phyloP scores from a whole-genome alignment of 2,113 vertebrate species.

The Psilopogon haemacephalus region DNA sequence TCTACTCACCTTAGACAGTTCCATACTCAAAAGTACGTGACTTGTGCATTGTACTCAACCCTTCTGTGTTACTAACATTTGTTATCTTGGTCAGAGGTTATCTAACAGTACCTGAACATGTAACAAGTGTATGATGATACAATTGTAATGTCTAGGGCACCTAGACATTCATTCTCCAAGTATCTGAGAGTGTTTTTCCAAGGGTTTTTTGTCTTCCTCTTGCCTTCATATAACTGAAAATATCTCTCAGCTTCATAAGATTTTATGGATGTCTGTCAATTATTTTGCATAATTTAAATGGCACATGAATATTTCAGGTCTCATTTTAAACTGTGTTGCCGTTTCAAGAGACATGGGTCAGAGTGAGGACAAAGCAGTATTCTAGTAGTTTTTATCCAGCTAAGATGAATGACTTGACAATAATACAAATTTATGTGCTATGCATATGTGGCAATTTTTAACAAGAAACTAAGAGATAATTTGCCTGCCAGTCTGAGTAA shows the following conservation, averaged over 20 bases:
- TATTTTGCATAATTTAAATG: slow-evolving; percentile 50
- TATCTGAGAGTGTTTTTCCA: background rate
- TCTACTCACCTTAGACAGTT: background rate
- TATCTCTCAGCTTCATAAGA: background rate
- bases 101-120: background rate
- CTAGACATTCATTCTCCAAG: background rate
- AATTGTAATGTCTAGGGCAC: background rate
- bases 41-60: background rate
- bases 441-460: background rate
- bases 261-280: slow-evolving; percentile 1
- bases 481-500: background rate
- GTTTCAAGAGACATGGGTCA: background rate
- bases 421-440: background rate
- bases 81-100: background rate
- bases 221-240: background rate
- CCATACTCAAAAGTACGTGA: background rate
- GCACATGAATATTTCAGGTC: slow-evolving; percentile 1
- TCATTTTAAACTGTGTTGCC: background rate
- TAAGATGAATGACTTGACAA: background rate
- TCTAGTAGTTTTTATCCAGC: background rate
- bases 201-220: background rate
- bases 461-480: background rate
- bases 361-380: background rate
- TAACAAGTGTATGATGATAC: background rate
- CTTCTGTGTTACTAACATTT: background rate